phyloP scores from a whole-genome alignment of 2,113 vertebrate genomes.

The Chlorodrepanis virens region DNA sequence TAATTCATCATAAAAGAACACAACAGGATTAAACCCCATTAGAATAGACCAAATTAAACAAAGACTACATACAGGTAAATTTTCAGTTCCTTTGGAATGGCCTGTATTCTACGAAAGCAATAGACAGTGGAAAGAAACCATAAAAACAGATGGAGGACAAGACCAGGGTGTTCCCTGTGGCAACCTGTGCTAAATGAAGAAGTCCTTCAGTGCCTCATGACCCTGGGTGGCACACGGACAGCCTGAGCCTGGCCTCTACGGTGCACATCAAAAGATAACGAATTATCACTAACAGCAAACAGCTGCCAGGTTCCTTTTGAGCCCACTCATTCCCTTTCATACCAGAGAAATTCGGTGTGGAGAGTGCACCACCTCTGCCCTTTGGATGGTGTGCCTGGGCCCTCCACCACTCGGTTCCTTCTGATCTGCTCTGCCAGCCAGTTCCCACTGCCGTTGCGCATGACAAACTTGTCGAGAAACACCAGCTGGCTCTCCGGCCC shows the following conservation, averaged over 20 bases:
- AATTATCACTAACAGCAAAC: not conserved
- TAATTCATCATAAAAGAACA: not conserved
- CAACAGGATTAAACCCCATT: not conserved
- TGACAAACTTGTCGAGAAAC: slow-evolving; percentile 93
- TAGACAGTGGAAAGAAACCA: not conserved
- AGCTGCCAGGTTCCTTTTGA: not conserved
- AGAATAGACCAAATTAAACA: not conserved
- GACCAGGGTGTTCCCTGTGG: not conserved
- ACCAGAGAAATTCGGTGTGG: slow-evolving; percentile 99
- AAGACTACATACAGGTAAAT: not conserved
- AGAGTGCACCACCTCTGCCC: slow-evolving; percentile 97
- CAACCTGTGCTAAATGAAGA: not conserved
- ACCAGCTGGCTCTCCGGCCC: slow-evolving; percentile 98
- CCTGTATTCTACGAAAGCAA: not conserved
- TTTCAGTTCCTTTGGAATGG: not conserved
- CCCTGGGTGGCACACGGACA: not conserved
- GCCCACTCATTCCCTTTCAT: slow-evolving; percentile 46
- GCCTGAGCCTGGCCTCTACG: not conserved
- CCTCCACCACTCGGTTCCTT: slow-evolving; percentile 86
- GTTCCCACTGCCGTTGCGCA: slow-evolving; percentile 97
- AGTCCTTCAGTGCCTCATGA: not conserved
- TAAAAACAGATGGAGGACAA: not conserved
- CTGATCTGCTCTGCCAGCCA: slow-evolving; percentile 93
- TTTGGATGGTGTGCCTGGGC: slow-evolving; percentile 88
- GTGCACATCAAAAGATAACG: not conserved